Evolutionary conservation across 2,797 vertebrate species (phyloP), one percentile per base, ranked within the genome.

Genomic region (Basileuterus tristriatus): DNA sequence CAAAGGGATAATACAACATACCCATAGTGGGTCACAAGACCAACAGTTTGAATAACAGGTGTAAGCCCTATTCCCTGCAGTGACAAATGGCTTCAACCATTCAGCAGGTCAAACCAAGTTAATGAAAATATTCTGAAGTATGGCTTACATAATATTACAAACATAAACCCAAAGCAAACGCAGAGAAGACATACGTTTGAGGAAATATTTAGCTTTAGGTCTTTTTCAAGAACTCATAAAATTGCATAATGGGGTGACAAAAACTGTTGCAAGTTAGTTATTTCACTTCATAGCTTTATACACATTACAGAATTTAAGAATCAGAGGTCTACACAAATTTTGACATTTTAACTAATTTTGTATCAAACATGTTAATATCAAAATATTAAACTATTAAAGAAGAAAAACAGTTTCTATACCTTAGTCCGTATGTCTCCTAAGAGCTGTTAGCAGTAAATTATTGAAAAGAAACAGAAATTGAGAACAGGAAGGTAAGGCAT

Each of bases 361-460:
- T 74, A 91, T 43, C 64, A 83, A 95, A 69, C 34, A 95, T 41
- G 70, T 93, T 93, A 96, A 95, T 83, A 91, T 20, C 26, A 95
- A 88, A 95, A 90, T 74, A 85, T 95, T 93, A 89, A 85, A 79
- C 91, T 94, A 96, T 6, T 86, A 79, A 97, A 85, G 87, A 96
- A 96, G 94, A 84, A 97, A 97, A 98, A 97, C 56, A 97, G 89
- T 96, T 93, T 97, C 98, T 98, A 97, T 98, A 99, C 99, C 99
- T 99, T 99, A 95, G 98, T 99, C 97, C 99, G 98, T 97, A 99
- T 99, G 98, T 99, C 99, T 99, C 99, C 99, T 98, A 99, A 99
- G 98, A 99, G 99, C 99, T 99, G 99, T 99, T 97, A 98, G 99
- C 99, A 97, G 98, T 98, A 98, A 98, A 98, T 98, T 98, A 98